These are phyloP conservation scores for Tapirus indicus DNA, from an alignment of 2,797 vertebrate species.

Conservation along the genomic window DNA sequence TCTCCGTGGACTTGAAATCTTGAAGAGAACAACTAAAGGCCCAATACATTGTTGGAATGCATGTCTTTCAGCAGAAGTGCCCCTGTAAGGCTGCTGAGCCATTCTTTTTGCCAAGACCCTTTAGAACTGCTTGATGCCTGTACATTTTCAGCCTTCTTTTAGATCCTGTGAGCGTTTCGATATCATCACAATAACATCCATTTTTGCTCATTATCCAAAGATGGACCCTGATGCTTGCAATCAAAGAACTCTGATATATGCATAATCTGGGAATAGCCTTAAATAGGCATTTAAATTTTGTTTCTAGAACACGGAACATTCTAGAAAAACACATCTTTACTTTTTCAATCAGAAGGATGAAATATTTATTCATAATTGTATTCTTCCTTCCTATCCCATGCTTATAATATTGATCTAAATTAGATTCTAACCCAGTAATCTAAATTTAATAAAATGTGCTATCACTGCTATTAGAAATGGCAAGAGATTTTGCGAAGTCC, in stretches of 20 bases:
- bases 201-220: conserved; percentile 8
- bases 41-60: neutral
- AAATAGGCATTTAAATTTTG: neutral
- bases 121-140: neutral
- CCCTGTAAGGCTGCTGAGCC: neutral
- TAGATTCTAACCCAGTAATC: neutral
- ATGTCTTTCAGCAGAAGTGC: neutral
- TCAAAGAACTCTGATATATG: neutral
- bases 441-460: conserved; percentile 61
- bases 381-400: neutral
- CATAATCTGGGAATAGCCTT: neutral
- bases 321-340: conserved; percentile 70
- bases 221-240: conserved; percentile 22
- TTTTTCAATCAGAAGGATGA: conserved; percentile 50
- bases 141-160: neutral
- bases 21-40: neutral
- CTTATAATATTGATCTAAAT: neutral
- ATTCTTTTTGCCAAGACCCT: neutral
- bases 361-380: conserved; percentile 65
- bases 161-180: neutral
- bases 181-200: neutral
- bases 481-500: neutral
- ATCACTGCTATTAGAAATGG: neutral
- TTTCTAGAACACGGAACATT: conserved; percentile 37
- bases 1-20: neutral